These are phyloP conservation scores for Pogonomyrmex barbatus DNA, from an alignment of 1,140 invertebrate genomes.

Conservation along the genomic window DNA sequence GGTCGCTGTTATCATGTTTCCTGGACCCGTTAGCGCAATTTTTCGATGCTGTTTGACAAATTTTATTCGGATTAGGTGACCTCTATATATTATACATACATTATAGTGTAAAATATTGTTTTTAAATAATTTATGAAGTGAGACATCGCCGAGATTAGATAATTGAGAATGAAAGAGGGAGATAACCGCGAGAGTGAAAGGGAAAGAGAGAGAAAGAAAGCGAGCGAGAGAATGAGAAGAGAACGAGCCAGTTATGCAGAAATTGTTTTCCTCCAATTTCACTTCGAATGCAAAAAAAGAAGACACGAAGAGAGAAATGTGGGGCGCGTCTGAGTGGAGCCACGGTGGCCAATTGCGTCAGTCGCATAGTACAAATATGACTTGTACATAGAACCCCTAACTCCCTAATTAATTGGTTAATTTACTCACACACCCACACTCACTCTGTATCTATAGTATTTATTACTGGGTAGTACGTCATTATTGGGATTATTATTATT, in stretches of 20 bases:
- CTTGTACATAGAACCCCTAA: constrained; percentile 85
- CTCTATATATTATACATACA: constrained; percentile 81
- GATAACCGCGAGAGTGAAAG: constrained; percentile 69
- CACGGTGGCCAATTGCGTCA: constrained; percentile 82
- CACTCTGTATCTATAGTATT: constrained; percentile 87
- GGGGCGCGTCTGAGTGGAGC: constrained; percentile 81
- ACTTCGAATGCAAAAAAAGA: constrained; percentile 65
- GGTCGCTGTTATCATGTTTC: constrained; percentile 84
- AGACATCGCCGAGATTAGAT: constrained; percentile 83
- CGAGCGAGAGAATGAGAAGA: constrained; percentile 54
- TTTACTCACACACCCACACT: constrained; percentile 85
- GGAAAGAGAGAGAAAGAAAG: constrained; percentile 53
- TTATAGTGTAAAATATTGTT: constrained; percentile 85
- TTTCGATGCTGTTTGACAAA: constrained; percentile 80
- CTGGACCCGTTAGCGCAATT: constrained; percentile 78
- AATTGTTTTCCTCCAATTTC: constrained; percentile 54
- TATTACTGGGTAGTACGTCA: constrained; percentile 87
- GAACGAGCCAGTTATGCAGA: constrained; percentile 46
- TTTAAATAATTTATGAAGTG: constrained; percentile 83
- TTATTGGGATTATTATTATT: constrained; percentile 87
- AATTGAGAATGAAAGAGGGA: constrained; percentile 75
- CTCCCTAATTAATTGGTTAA: constrained; percentile 82
- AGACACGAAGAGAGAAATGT: constrained; percentile 75
- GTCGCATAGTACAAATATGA: constrained; percentile 86
- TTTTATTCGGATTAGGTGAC: constrained; percentile 80